A percentile compares a stretch with the other conserved stretches of the same genome.
Evolutionary conservation across 2,113 vertebrate species (phyloP).

Genomic region (Neotragus pygmaeus): DNA sequence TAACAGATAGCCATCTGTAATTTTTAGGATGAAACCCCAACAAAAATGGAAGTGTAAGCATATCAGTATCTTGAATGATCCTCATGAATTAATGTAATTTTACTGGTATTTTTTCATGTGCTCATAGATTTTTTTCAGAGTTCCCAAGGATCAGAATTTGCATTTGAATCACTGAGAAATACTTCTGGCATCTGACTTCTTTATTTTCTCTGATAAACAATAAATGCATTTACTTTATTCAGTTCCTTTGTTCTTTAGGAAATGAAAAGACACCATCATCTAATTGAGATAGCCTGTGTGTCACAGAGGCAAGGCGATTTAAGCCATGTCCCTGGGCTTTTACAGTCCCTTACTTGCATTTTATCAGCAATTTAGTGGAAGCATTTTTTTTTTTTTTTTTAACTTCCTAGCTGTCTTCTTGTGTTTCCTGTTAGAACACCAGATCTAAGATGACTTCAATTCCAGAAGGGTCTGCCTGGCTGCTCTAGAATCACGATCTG

Average conservation of each 20-base stretch:
- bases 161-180: slow-evolving; percentile 8
- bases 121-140: neutral
- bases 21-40: neutral
- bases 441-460: neutral
- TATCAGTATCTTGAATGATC: neutral
- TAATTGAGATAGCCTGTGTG: neutral
- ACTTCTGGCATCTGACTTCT: neutral
- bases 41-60: neutral
- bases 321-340: neutral
- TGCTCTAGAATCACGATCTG: neutral
- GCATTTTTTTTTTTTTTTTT: neutral
- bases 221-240: neutral
- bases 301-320: neutral
- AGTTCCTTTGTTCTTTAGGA: neutral
- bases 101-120: neutral
- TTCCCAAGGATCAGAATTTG: slow-evolving; percentile 9
- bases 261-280: neutral
- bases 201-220: neutral
- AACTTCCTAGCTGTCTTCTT: neutral
- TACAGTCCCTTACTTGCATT: neutral
- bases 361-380: neutral
- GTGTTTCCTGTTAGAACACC: neutral
- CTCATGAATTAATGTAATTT: neutral
- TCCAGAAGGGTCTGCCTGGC: neutral
- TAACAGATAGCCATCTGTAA: neutral